Base-by-base conservation (phyloP, 2,113 vertebrate genomes). In the Trachemys scripta region DNA sequence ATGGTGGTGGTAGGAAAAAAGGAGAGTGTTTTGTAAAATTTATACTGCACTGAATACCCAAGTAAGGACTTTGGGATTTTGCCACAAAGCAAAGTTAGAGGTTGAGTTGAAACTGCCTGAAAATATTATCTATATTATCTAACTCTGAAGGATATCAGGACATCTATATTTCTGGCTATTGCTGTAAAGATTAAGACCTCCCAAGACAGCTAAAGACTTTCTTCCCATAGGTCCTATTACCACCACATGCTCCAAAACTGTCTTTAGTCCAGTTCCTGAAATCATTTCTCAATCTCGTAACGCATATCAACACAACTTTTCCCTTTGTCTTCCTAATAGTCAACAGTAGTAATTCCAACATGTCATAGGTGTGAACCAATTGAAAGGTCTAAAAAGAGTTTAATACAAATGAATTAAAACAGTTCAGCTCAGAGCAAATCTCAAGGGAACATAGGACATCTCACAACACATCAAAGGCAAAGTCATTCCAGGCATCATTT, bases 281-380 rank as follows among this genome's bases (percentile, higher is more conserved):
- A 86, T 80, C 49, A 56, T 72, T 75, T 90, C 25, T 94, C 38
- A 25, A 51, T 93, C 91, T 80, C 87, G 57, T 57, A 62, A 12
- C 6, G 13, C 29, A 35, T 62, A 35, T 62, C 31, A 93, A 49
- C 51, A 94, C 87, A 93, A 56, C 88, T 49, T 96, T 95, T 92
- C 82, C 51, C 85, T 91, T 88, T 90, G 20, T 62, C 42, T 82
- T 94, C 72, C 19, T 69, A 75, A 3, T 2, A 80, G 65, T 92
- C 92, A 96, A 85, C 75, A 27, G 27, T 76, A 27, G 92, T 11
- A n/a, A 31, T 95, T 96, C 92, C 90, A 85, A 80, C 86, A 84
- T 62, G 90, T 50, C 53, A 84, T 51, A 89, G 65, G 19, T 57
- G 69, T 22, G 22, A 80, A 90, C 81, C 62, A 93, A 95, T 45